These are phyloP conservation scores for Drosophila equinoxialis DNA, from an alignment of 1,140 invertebrate species.

Conservation along the genomic window DNA sequence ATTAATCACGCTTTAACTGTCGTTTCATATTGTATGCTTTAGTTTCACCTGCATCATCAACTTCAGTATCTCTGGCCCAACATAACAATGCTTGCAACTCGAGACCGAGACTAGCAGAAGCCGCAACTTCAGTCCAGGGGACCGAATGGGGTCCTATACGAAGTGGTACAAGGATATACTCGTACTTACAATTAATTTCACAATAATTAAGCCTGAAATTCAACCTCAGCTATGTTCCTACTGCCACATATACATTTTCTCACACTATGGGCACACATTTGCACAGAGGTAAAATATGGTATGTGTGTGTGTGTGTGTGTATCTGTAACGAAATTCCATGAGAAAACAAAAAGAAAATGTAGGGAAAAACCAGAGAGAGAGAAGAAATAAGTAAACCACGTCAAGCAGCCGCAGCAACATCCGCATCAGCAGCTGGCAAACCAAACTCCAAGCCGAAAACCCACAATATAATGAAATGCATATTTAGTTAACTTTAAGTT, in stretches of 20 bases:
- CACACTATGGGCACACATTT: background rate
- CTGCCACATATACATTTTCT: background rate
- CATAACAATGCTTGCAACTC: constrained; percentile 1
- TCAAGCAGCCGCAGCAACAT: constrained; percentile 17
- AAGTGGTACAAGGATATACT: background rate
- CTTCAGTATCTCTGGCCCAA: background rate
- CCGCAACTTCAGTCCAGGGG: background rate
- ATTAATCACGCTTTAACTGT: constrained; percentile 1
- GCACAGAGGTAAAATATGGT: constrained; percentile 8
- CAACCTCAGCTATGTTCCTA: constrained; percentile 33
- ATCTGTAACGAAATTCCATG: constrained; percentile 20
- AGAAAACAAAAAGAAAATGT: constrained; percentile 13
- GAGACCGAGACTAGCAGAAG: background rate
- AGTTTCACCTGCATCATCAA: background rate
- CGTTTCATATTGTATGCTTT: background rate
- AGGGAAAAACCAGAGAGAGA: background rate
- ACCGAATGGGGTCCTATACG: background rate
- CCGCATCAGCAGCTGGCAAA: constrained; percentile 21
- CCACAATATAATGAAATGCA: constrained; percentile 65
- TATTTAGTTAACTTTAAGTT: constrained; percentile 72
- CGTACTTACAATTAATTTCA: constrained; percentile 62
- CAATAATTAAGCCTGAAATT: constrained; percentile 67
- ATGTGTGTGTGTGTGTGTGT: too few species aligned
- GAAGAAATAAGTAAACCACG: constrained; percentile 18
- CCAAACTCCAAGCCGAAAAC: constrained; percentile 35